Percentiles rank a stretch among this genome's conserved stretches.
phyloP scores from a whole-genome alignment of 2,797 vertebrate genomes.

The Steatocranus sp. region DNA sequence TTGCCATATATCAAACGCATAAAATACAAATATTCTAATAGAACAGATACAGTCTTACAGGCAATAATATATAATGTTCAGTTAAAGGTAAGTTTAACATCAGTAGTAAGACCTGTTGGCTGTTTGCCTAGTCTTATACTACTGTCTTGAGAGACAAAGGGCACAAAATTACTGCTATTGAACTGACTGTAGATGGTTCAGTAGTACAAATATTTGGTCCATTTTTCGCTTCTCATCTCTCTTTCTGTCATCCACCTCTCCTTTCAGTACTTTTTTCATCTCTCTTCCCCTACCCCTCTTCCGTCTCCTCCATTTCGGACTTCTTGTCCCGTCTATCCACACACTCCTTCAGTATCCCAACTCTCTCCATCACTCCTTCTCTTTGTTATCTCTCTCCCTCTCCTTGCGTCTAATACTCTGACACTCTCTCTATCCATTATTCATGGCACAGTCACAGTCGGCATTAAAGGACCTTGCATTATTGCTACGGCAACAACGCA shows the following conservation, averaged over 20 bases:
- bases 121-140: neutral
- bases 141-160: neutral
- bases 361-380: neutral
- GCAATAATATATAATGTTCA: neutral
- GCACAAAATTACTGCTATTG: neutral
- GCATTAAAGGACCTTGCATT: conserved; percentile 65
- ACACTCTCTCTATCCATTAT: conserved; percentile 73
- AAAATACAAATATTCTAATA: neutral
- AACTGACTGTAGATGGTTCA: neutral
- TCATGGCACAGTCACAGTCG: conserved; percentile 70
- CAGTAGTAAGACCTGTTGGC: neutral
- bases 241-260: neutral
- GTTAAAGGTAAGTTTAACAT: neutral
- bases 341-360: neutral
- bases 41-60: neutral
- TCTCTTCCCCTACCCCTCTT: neutral
- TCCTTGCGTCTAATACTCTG: conserved; percentile 48
- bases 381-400: neutral
- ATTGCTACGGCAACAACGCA: conserved; percentile 64
- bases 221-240: neutral
- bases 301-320: neutral
- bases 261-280: neutral
- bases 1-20: neutral
- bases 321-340: neutral
- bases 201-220: neutral